Conservation (phyloP, 2,113 vertebrate species). For the Oreotragus oreotragus region DNA sequence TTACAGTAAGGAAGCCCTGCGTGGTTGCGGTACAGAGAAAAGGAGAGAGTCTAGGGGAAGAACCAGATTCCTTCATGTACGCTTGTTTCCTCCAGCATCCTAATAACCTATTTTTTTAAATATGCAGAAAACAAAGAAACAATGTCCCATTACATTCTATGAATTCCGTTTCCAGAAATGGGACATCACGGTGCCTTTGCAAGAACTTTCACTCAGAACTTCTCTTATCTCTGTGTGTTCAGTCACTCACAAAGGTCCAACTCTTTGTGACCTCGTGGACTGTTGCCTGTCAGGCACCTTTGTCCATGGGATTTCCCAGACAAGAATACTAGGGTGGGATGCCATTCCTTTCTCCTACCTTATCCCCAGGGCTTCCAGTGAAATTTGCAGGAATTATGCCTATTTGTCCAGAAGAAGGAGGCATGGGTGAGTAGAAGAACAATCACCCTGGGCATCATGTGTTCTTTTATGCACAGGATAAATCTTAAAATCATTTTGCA, state of each 20-base stretch:
- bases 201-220: not conserved
- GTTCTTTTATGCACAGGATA: not conserved
- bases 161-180: not conserved
- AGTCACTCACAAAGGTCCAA: not conserved
- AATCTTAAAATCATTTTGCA: not conserved
- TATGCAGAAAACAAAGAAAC: not conserved
- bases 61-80: not conserved
- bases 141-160: not conserved
- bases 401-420: not conserved
- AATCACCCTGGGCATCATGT: rapidly evolving
- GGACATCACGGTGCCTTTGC: rapidly evolving
- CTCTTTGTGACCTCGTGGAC: not conserved
- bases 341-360: not conserved
- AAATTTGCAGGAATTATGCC: not conserved
- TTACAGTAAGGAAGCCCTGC: rapidly evolving
- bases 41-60: not conserved
- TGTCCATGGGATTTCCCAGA: not conserved
- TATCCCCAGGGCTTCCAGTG: not conserved
- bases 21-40: not conserved
- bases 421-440: not conserved
- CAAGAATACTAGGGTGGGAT: not conserved
- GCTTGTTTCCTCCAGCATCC: not conserved
- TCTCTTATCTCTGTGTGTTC: not conserved
- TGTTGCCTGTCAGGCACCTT: not conserved
- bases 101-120: not conserved